These are phyloP conservation scores for Pyrocoelia pectoralis DNA, from an alignment of 2,888 invertebrate genomes.

Conservation along the genomic window DNA sequence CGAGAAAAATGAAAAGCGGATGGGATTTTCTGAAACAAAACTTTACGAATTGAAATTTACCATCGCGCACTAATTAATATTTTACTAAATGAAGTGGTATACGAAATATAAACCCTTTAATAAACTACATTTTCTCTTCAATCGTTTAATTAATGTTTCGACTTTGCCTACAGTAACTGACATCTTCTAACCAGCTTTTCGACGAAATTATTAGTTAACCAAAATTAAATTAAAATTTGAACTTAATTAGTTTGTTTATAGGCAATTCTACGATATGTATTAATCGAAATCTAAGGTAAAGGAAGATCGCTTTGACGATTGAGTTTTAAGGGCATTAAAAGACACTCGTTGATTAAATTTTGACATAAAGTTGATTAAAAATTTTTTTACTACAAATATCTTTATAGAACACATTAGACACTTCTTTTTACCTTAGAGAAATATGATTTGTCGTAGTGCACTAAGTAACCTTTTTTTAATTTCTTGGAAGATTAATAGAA, in stretches of 20 bases:
- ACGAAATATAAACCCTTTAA: conserved; percentile 4
- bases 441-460: too few relatives aligned
- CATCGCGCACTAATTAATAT: neutral
- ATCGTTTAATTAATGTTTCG: conserved; percentile 10
- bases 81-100: neutral
- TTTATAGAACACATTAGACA: too few relatives aligned
- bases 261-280: too few relatives aligned
- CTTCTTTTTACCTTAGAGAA: too few relatives aligned
- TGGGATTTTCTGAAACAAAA: neutral
- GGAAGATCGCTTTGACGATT: too few relatives aligned
- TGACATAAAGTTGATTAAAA: too few relatives aligned
- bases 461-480: too few relatives aligned
- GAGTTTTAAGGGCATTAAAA: too few relatives aligned
- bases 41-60: neutral
- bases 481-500: too few relatives aligned
- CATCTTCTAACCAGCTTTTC: conserved; percentile 9
- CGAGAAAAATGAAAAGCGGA: neutral
- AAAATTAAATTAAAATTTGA: neutral
- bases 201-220: conserved; percentile 9
- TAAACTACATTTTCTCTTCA: conserved; percentile 4
- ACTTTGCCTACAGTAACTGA: conserved; percentile 1
- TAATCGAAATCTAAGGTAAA: too few relatives aligned
- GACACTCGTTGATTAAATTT: too few relatives aligned
- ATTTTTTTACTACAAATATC: too few relatives aligned
- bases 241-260: conserved; percentile 7